Evolutionary conservation across 2,797 vertebrate species (phyloP), one percentile per base, ranked within the genome.

Genomic region (Syngnathus acus): DNA sequence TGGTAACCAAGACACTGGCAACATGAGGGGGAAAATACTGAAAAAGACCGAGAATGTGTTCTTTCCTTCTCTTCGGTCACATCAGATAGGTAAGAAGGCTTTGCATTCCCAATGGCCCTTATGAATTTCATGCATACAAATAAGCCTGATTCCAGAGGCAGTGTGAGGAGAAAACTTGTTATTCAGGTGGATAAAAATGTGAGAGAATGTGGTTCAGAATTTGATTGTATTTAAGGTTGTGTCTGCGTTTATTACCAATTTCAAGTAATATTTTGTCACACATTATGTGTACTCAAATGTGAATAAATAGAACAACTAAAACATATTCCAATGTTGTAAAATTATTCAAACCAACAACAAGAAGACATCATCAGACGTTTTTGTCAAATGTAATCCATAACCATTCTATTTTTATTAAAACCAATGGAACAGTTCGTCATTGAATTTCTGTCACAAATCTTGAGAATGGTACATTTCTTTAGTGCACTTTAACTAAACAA

Each of bases 1-100:
- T 82, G 67, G 76, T 75, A 70, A 80, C 77, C 21, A 68, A 71
- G 63, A 45, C 64, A 71, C 66, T 14, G 42, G 63, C 70, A 65
- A 68, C 45, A 42, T 17, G 54, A 50, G 32, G 54, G 50, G 72
- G 67, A 70, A 13, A 42, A 0, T 23, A 17, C 59, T 63, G 70
- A 58, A 53, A 74, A 68, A 65, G 58, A 65, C 54, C 45, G 66
- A 73, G 77, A 65, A 79, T 84, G 79, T 66, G 65, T 82, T 80
- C 81, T 77, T 61, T 69, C 55, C 62, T 68, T 67, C 75, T 59
- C 65, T 42, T 80, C 68, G 63, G 77, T 78, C 73, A 73, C 66
- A 45, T 64, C 62, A 75, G 76, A 80, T 73, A 78, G 72, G 65
- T 75, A 67, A 68, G 69, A 68, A 77, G 70, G 58, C 68, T 62